Percentiles rank a stretch among this genome's conserved stretches.
These are phyloP conservation scores for Eupithecia tripunctaria DNA, from an alignment of 2,888 invertebrate species.

Conservation along the genomic window DNA sequence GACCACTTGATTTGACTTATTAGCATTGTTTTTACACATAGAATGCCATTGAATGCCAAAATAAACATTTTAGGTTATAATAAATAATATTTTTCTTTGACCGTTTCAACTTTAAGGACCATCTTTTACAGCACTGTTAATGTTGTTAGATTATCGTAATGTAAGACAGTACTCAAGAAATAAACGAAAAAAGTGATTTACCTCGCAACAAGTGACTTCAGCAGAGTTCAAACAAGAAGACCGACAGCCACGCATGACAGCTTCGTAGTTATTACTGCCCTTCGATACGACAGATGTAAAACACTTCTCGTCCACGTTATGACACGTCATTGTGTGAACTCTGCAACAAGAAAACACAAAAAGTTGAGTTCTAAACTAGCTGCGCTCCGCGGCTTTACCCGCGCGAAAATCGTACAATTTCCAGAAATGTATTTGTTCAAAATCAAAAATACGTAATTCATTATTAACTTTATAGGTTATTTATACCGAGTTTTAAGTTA, in stretches of 20 bases:
- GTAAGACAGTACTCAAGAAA: not conserved
- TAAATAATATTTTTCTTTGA: no score
- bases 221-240: slow-evolving; percentile 67
- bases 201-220: slow-evolving; percentile 76
- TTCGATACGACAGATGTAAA: slow-evolving; percentile 74
- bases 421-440: no score
- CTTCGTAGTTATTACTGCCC: slow-evolving; percentile 60
- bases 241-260: slow-evolving; percentile 72
- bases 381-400: no score
- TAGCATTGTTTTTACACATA: not conserved
- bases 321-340: slow-evolving; percentile 75
- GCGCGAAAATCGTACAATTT: no score
- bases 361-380: no score
- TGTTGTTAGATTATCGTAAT: no score
- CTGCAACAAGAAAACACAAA: slow-evolving; percentile 48
- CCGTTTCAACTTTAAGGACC: no score
- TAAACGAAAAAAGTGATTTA: slow-evolving; percentile 38
- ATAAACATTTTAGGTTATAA: no score
- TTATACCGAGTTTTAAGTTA: no score
- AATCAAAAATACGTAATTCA: no score
- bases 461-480: no score
- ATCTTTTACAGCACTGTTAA: no score
- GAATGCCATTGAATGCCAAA: not conserved
- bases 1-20: not conserved
- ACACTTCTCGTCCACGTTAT: slow-evolving; percentile 72